phyloP scores from a whole-genome alignment of 1,140 invertebrate species.

The Uloborus diversus region DNA sequence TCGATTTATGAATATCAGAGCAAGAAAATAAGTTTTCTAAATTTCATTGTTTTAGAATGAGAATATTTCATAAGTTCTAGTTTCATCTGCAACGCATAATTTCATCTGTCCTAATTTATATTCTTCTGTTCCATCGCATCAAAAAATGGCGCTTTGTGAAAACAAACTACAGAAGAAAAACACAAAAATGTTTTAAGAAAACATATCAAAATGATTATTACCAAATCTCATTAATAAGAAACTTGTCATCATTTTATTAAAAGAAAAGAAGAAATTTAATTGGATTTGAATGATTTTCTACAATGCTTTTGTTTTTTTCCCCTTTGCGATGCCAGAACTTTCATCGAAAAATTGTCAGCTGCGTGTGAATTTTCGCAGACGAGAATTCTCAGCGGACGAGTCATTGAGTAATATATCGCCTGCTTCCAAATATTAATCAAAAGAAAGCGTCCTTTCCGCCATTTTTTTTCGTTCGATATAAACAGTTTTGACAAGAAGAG shows the following conservation, averaged over 20 bases:
- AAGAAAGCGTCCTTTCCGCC: conserved; percentile 5
- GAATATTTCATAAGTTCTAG: too few relatives aligned
- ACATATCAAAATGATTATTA: not conserved
- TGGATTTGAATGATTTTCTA: conserved; percentile 37
- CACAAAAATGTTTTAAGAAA: too few relatives aligned
- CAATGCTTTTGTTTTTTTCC: conserved; percentile 8
- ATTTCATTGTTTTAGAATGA: too few relatives aligned
- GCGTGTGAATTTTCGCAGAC: conserved; percentile 43
- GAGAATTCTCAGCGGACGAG: conserved; percentile 10
- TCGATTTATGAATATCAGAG: too few relatives aligned
- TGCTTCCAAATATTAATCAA: conserved; percentile 31
- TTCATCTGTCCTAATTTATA: too few relatives aligned
- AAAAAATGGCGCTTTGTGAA: too few relatives aligned
- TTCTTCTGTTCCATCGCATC: too few relatives aligned
- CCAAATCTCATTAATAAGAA: conserved; percentile 38
- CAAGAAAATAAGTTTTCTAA: too few relatives aligned
- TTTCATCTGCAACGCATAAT: too few relatives aligned
- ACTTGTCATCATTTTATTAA: conserved; percentile 30
- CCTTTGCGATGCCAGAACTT: not conserved
- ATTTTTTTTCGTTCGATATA: conserved; percentile 2
- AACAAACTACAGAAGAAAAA: too few relatives aligned
- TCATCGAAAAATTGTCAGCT: conserved; percentile 14
- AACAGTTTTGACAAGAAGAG: not conserved
- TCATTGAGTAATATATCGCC: conserved; percentile 25
- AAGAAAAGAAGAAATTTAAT: conserved; percentile 32